phyloP scores from a whole-genome alignment of 2,113 vertebrate species.

The Tupaia chinensis region DNA sequence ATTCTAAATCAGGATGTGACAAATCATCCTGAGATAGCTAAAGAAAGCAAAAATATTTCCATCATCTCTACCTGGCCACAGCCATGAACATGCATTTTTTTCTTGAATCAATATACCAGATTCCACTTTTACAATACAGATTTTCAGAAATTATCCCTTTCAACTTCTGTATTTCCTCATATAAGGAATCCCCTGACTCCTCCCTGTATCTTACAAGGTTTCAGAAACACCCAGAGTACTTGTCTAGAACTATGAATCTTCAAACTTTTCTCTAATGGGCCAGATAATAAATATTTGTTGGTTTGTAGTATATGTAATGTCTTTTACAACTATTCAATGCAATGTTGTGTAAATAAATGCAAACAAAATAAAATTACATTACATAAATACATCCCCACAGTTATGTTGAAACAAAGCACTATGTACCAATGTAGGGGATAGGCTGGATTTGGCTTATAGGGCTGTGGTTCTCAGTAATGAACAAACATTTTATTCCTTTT shows the following conservation, averaged over 20 bases:
- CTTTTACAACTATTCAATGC: background rate
- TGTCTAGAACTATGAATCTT: background rate
- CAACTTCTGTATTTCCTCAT: background rate
- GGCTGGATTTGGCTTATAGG: background rate
- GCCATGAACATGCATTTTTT: background rate
- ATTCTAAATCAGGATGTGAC: background rate
- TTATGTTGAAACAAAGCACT: background rate
- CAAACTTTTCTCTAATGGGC: background rate
- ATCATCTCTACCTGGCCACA: background rate
- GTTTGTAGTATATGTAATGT: background rate
- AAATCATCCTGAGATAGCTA: background rate
- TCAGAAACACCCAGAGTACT: background rate
- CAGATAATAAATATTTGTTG: background rate
- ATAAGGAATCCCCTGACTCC: background rate
- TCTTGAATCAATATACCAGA: background rate
- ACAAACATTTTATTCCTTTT: background rate
- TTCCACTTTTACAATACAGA: background rate
- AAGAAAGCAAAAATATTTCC: background rate
- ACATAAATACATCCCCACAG: background rate
- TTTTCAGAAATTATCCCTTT: background rate
- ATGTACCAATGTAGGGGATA: background rate
- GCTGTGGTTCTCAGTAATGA: background rate
- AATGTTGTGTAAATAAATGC: background rate
- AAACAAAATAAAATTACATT: conserved; percentile 1
- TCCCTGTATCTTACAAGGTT: background rate